Percentiles rank a stretch among this genome's conserved stretches.
phyloP scores from a whole-genome alignment of 64 coral and sea anemone species.

The Actinia equina region DNA sequence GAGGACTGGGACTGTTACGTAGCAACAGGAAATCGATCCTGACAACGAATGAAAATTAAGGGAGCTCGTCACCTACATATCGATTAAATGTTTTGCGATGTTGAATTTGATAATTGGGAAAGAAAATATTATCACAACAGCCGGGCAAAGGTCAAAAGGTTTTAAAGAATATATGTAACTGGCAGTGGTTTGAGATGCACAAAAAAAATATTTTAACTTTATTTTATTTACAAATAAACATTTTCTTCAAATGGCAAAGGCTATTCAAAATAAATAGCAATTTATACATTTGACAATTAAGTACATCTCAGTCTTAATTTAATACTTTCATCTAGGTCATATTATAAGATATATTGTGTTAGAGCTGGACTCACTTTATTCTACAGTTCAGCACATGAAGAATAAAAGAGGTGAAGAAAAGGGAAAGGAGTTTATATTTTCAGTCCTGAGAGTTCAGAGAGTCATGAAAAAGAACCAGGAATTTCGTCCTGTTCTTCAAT shows the following conservation, averaged over 20 bases:
- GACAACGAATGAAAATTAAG: not conserved
- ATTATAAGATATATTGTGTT: no score
- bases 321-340: not conserved
- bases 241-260: not conserved
- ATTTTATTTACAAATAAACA: slow-evolving; percentile 6
- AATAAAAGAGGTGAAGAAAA: not conserved
- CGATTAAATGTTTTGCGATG: no score
- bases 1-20: slow-evolving; percentile 8
- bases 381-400: not conserved
- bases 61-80: not conserved
- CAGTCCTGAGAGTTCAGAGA: no score
- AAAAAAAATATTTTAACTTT: not conserved
- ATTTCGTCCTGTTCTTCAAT: no score
- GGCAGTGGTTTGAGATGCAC: not conserved
- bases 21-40: not conserved
- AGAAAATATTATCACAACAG: not conserved
- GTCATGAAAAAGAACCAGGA: no score
- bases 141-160: not conserved
- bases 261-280: slow-evolving; percentile 3
- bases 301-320: not conserved
- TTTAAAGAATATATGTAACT: not conserved
- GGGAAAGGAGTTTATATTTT: no score
- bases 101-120: no score
- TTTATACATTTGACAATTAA: not conserved
- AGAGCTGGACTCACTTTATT: not conserved